Conservation (phyloP, 2,888 invertebrate species). For the Aplocera efformata region DNA sequence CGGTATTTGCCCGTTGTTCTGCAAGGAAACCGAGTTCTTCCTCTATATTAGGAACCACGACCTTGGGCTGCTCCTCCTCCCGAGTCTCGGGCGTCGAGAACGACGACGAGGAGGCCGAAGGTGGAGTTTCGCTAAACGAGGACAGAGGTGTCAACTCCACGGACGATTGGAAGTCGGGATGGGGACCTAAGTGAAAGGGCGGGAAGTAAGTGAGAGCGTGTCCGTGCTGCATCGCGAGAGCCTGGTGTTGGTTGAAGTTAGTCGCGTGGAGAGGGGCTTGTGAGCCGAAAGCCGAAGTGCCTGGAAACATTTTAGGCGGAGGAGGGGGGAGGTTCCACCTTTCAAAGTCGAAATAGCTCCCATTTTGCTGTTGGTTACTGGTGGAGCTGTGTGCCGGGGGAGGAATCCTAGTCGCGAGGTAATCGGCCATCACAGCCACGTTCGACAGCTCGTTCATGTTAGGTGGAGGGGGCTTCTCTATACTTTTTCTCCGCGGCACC, state of each 20-base stretch:
- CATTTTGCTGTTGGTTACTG: conserved; percentile 81
- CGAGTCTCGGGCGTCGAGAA: conserved; percentile 79
- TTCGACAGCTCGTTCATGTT: conserved; percentile 77
- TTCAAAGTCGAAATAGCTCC: conserved; percentile 89
- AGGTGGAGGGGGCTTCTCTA: conserved; percentile 72
- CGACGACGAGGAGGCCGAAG: conserved; percentile 79
- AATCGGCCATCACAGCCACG: conserved; percentile 77
- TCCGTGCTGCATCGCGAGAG: conserved; percentile 84
- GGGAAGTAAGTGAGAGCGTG: conserved; percentile 89
- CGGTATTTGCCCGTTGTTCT: conserved; percentile 78
- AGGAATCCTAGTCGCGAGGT: conserved; percentile 82
- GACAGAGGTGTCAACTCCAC: conserved; percentile 83
- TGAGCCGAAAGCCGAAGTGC: conserved; percentile 80
- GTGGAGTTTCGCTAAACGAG: conserved; percentile 80
- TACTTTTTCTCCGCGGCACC: conserved; percentile 80
- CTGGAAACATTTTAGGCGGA: conserved; percentile 84
- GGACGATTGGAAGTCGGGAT: conserved; percentile 83
- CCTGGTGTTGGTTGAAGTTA: conserved; percentile 83
- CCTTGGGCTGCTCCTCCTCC: conserved; percentile 88
- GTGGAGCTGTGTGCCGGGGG: conserved; percentile 87
- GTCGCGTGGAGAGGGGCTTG: conserved; percentile 78
- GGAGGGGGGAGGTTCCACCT: conserved; percentile 88
- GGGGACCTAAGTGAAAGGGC: conserved; percentile 86
- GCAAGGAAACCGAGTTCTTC: conserved; percentile 92
- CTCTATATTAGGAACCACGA: conserved; percentile 93